Base-by-base conservation (phyloP, 92 coral and sea anemone genomes). In the Blastomussa wellsi region DNA sequence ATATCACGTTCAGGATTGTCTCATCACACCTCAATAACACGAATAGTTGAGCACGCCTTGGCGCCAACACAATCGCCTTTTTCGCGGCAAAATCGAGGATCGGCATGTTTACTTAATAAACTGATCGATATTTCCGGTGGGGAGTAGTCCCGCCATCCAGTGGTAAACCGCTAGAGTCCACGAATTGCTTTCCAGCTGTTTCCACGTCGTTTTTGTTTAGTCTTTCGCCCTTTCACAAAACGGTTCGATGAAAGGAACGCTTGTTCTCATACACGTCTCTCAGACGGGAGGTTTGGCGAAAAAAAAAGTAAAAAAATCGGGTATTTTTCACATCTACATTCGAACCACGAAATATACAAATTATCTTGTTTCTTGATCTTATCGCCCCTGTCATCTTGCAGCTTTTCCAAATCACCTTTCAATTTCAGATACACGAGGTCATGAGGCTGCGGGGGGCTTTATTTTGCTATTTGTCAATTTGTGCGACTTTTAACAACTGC, bases 1-100 rank as follows among this genome's bases (percentile, higher is more conserved):
- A 77, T 84, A 71, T 35, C 86, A 66, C 87, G 80, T 90, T 87
- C 78, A 42, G 53, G 80, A 39, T 83, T 74, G 87, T 72, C 80
- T 71, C 59, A 75, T 83, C 80, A 74, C 87, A 82, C 87, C 87
- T 83, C 79, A 83, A 83, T 83, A 83, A 38, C 74, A 59, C 37
- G 72, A 59, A 83, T 83, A 83, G 29, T 17, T 74, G 51, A 48
- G 70, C 87, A 22, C 79, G 73, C 87, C 87, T 83, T 83, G 79
- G 87, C 87, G 73, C 72, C 81, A 57, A 83, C 14, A 29, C 37
- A 32, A 38, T 39, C 53, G 28, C 42, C 55, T 48, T 13, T 57
- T 83, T 83, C 87, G 80, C 87, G 87, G 87, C 80, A 83, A 83
- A 82, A 55, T n/a, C 48, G 77, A 59, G 36, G 70, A 59, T 35